Evolutionary conservation across 2,888 invertebrate species (phyloP), one percentile per base, ranked within the genome.

Genomic region (Gonocerus acuteangulatus): DNA sequence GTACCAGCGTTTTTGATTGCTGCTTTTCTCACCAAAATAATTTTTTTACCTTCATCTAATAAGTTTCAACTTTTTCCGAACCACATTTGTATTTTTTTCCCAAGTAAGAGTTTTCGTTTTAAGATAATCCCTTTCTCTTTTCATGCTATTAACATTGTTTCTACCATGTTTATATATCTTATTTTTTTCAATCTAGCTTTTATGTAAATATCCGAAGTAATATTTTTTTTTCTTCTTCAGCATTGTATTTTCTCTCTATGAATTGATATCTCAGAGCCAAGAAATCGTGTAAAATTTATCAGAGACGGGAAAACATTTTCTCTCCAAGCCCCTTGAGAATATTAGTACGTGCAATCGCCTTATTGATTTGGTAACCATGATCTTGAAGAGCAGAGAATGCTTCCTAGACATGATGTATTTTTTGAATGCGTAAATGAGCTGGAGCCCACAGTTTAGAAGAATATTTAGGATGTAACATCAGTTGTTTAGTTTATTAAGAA

Each of bases 251-350:
- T 67, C n/a, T 59, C 1, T 74, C 74, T 0, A 73, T 72, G 15
- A 70, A 60, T n/a, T 69, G 57, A n/a, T 65, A 65, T 7, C 68
- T 61, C 9, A 48, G 67, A 16, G 59, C 61, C 21, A 62, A 42
- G 16, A 60, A 87, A 67, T 86, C 87, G 71, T 91, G 86, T 63
- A 94, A 89, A 13, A 95, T 80, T 72, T 89, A 89, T 93, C 94
- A 95, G 2, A 95, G 75, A 16, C 95, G 78, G 0, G 88, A 88
- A 9, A 94, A 74, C 0, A 92, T 94, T 72, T 91, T 92, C 72
- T 94, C 92, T 62, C 86, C 79, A 72, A 94, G 89, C 0, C 94
- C 94, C 71, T 91, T 88, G 0, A 87, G 90, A 65, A 95, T 85
- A 71, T 91, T 89, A 48, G 83, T 81, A 0, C 89, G 79, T 1